These are phyloP conservation scores for Lutjanus argentimaculatus DNA, from an alignment of 2,797 vertebrate species.

Conservation along the genomic window DNA sequence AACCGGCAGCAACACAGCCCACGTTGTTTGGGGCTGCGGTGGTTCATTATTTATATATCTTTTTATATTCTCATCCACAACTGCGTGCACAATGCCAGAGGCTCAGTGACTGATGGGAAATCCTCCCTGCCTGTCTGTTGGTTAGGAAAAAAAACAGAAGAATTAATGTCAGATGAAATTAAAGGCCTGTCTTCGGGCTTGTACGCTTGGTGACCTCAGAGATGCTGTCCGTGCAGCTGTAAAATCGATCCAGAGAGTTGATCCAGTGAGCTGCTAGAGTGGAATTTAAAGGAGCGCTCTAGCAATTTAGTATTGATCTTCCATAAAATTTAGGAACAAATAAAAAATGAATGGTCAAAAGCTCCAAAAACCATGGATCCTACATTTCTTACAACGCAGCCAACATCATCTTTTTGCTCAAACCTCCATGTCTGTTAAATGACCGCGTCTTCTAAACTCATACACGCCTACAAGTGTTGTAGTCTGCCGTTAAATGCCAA, in stretches of 20 bases:
- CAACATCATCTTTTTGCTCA: neutral
- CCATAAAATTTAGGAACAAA: neutral
- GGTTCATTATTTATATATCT: constrained; percentile 67
- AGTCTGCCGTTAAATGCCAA: no score
- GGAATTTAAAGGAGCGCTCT: neutral
- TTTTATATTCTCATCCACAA: constrained; percentile 64
- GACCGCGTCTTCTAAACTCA: neutral
- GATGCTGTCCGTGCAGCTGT: constrained; percentile 8
- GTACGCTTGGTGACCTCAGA: constrained; percentile 20
- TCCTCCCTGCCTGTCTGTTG: constrained; percentile 44
- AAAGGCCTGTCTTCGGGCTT: constrained; percentile 29
- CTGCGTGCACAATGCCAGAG: constrained; percentile 32
- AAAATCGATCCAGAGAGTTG: constrained; percentile 15
- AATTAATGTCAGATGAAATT: constrained; percentile 55
- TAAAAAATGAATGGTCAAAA: neutral
- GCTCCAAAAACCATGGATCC: neutral
- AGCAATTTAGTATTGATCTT: constrained; percentile 13
- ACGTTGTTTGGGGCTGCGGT: constrained; percentile 67
- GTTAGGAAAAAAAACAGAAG: constrained; percentile 27
- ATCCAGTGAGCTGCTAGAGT: neutral
- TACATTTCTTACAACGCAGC: constrained; percentile 5
- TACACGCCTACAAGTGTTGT: no score
- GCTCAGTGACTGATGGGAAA: constrained; percentile 67
- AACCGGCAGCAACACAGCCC: constrained; percentile 76
- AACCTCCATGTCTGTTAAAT: neutral